phyloP scores from a whole-genome alignment of 2,113 vertebrate genomes.

The Sprattus sprattus region DNA sequence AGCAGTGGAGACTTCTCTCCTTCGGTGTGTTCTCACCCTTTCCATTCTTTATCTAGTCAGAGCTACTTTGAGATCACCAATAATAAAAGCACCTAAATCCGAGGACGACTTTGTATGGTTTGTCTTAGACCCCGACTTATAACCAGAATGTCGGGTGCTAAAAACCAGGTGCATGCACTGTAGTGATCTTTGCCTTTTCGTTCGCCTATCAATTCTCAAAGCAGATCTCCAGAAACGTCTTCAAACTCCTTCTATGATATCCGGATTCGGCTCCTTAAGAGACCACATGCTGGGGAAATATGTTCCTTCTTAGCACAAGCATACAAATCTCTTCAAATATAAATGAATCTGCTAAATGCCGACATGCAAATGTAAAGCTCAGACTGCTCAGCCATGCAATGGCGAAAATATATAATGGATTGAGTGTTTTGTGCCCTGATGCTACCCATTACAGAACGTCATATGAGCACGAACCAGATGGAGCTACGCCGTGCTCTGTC shows the following conservation, averaged over 20 bases:
- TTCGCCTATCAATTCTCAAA: background rate
- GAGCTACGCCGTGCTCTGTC: constrained; percentile 3
- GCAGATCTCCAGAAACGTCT: background rate
- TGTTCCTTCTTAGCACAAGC: background rate
- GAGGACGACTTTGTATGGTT: background rate
- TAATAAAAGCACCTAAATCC: background rate
- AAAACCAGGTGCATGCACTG: background rate
- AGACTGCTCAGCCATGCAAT: background rate
- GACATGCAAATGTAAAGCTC: background rate
- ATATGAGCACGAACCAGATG: background rate
- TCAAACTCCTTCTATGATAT: background rate
- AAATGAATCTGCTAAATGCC: background rate
- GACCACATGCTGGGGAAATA: background rate
- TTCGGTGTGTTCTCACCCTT: background rate
- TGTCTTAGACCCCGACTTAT: background rate
- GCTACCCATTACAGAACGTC: background rate
- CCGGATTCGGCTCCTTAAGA: background rate
- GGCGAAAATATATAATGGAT: background rate
- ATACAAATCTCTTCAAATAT: background rate
- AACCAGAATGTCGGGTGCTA: background rate
- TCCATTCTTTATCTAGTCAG: background rate
- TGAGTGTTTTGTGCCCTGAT: background rate
- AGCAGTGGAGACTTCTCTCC: constrained; percentile 17
- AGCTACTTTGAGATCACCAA: background rate
- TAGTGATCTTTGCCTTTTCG: background rate